Conservation (phyloP, 2,113 vertebrate genomes). For the Cyanistes caeruleus region DNA sequence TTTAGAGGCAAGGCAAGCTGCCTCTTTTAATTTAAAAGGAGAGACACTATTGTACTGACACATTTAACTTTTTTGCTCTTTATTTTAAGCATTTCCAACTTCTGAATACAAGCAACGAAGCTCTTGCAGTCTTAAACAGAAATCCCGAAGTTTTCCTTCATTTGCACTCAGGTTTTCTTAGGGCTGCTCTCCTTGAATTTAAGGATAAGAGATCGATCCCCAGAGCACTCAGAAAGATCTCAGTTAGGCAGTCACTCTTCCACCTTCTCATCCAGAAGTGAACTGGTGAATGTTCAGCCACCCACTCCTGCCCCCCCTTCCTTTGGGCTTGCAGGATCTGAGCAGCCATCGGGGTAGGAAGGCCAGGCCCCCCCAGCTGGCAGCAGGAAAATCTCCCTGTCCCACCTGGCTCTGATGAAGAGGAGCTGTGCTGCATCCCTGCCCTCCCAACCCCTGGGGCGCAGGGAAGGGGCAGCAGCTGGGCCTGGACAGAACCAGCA, state of each 20-base stretch:
- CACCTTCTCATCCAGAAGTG: accelerated
- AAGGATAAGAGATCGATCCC: background rate
- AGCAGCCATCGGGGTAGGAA: accelerated
- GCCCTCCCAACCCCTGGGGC: background rate
- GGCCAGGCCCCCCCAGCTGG: accelerated
- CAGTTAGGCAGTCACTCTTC: background rate
- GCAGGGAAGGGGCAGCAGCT: background rate
- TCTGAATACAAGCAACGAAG: accelerated
- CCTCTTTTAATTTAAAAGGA: background rate
- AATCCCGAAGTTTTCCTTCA: background rate
- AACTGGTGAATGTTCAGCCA: accelerated
- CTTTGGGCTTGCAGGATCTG: accelerated
- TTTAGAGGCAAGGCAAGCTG: accelerated
- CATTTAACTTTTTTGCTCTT: background rate
- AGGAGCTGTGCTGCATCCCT: background rate
- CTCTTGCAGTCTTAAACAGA: background rate
- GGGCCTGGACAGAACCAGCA: background rate
- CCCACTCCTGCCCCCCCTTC: accelerated
- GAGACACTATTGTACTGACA: background rate
- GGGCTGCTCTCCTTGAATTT: background rate
- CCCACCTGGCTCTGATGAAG: background rate
- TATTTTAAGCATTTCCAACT: background rate
- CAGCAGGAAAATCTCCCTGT: background rate
- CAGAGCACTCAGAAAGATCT: background rate
- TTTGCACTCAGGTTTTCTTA: background rate